phyloP scores from a whole-genome alignment of 2,888 invertebrate species.

The Drosophila siamana region DNA sequence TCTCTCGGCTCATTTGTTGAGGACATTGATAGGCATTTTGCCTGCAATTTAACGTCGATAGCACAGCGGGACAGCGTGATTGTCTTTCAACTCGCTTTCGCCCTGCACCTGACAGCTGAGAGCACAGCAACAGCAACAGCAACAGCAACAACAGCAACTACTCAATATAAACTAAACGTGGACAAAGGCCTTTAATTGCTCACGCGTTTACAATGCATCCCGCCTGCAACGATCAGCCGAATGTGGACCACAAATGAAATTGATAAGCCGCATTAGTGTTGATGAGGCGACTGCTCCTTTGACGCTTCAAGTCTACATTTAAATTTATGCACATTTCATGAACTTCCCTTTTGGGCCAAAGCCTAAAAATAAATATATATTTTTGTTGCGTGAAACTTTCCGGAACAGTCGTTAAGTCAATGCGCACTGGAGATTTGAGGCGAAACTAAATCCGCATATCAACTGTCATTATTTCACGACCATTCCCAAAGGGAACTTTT shows the following conservation, averaged over 20 bases:
- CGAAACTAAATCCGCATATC: slow-evolving; percentile 9
- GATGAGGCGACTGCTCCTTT: background rate
- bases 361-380: slow-evolving; percentile 1
- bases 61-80: slow-evolving; percentile 33
- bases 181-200: slow-evolving; percentile 63
- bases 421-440: slow-evolving; percentile 18
- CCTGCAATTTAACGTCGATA: slow-evolving; percentile 12
- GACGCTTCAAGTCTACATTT: background rate
- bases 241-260: slow-evolving; percentile 25
- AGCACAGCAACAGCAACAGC: slow-evolving; percentile 46
- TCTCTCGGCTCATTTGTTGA: slow-evolving; percentile 28
- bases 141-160: slow-evolving; percentile 51
- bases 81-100: slow-evolving; percentile 9
- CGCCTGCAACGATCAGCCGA: slow-evolving; percentile 2
- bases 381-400: slow-evolving; percentile 31
- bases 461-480: background rate
- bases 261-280: slow-evolving; percentile 23
- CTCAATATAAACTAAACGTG: slow-evolving; percentile 43
- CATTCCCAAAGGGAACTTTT: slow-evolving; percentile 9
- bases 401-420: slow-evolving; percentile 46
- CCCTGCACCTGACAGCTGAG: slow-evolving; percentile 66
- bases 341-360: slow-evolving; percentile 20
- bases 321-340: slow-evolving; percentile 6
- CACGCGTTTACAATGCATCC: slow-evolving; percentile 16
- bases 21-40: slow-evolving; percentile 55